Percentiles rank a stretch among this genome's conserved stretches.
These are phyloP conservation scores for Lithophane ornitopus DNA, from an alignment of 2,888 invertebrate genomes.

Conservation along the genomic window DNA sequence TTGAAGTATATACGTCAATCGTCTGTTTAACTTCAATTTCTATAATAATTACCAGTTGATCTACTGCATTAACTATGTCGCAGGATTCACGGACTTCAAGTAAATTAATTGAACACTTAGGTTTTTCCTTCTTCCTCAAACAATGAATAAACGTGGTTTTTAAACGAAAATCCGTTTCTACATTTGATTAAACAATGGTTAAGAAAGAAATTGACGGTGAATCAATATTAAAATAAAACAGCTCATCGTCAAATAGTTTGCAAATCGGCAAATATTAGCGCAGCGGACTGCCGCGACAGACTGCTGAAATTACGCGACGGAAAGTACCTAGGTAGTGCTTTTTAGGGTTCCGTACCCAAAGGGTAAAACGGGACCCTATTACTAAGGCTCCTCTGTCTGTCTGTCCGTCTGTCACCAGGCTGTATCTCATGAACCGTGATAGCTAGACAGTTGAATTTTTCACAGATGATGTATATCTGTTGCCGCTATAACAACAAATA, in stretches of 20 bases:
- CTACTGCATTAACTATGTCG: constrained; percentile 24
- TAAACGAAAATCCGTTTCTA: neutral
- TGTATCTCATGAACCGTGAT: no score
- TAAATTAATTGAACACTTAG: constrained; percentile 55
- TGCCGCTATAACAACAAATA: no score
- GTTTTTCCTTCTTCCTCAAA: constrained; percentile 39
- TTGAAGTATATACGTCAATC: no score
- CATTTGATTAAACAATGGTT: neutral
- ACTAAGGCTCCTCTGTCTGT: no score
- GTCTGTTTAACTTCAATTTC: no score
- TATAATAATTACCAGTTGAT: neutral
- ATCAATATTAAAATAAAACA: neutral
- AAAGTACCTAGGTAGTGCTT: neutral
- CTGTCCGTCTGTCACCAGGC: no score
- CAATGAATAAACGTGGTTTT: constrained; percentile 30
- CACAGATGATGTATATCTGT: no score
- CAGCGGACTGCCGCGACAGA: no score
- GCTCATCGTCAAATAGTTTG: neutral
- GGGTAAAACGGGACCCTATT: no score
- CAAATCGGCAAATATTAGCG: neutral
- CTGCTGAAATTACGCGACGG: neutral
- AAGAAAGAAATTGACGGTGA: neutral
- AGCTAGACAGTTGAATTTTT: no score
- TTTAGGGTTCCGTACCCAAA: no score
- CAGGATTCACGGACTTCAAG: constrained; percentile 38